Conservation (phyloP, 2,113 vertebrate species). For the Physeter macrocephalus region DNA sequence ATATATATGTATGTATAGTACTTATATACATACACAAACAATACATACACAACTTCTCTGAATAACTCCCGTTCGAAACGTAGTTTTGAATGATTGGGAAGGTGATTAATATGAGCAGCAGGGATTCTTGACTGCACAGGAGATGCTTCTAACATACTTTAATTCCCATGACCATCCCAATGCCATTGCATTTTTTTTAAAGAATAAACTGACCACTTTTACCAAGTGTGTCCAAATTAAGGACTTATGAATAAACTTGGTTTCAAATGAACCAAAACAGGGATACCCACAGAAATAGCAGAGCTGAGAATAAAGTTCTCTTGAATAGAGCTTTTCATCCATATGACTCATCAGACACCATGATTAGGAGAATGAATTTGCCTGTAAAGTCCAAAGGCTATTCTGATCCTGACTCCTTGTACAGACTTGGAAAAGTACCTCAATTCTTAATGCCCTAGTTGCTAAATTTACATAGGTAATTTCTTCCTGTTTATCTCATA, state of each 20-base stretch:
- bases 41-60: not conserved
- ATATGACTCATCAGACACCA: not conserved
- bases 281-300: not conserved
- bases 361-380: not conserved
- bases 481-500: constrained; percentile 14
- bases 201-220: not conserved
- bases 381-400: not conserved
- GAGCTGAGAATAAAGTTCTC: not conserved
- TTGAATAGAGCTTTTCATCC: not conserved
- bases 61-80: not conserved
- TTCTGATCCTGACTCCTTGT: not conserved
- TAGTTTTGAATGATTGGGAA: not conserved
- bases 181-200: not conserved
- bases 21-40: not conserved
- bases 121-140: not conserved
- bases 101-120: not conserved
- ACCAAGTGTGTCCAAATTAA: not conserved
- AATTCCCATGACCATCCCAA: not conserved
- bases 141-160: not conserved
- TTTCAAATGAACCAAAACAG: not conserved
- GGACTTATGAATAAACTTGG: not conserved
- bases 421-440: constrained; percentile 30
- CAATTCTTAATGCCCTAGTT: not conserved
- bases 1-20: not conserved
- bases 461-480: not conserved